Percentiles rank a stretch among this genome's conserved stretches.
Evolutionary conservation across 2,888 invertebrate species (phyloP).

Genomic region (Drosophila recens): DNA sequence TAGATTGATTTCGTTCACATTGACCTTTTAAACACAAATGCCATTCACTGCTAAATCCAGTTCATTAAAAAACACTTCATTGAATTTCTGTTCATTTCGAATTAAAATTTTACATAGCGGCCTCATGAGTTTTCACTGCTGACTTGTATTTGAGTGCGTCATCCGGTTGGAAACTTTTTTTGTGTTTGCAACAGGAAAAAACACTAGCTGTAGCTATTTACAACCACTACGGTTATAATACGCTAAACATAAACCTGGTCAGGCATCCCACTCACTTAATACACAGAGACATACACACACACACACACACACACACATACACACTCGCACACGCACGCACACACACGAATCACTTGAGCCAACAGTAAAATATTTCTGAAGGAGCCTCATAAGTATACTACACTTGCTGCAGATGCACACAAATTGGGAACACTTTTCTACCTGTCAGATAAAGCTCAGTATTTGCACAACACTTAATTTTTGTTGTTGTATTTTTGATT

Average conservation of each 20-base stretch:
- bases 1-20: too few species aligned
- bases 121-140: background rate
- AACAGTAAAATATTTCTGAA: slow-evolving; percentile 11
- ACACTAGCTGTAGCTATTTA: background rate
- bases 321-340: slow-evolving; percentile 2
- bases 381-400: slow-evolving; percentile 12
- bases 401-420: slow-evolving; percentile 8
- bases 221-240: background rate
- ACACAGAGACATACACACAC: background rate
- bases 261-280: background rate
- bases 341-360: slow-evolving; percentile 4
- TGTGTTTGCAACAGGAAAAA: background rate
- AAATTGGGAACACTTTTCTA: slow-evolving; percentile 6
- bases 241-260: background rate
- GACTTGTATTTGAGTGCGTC: background rate
- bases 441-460: slow-evolving; percentile 35
- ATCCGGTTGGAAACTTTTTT: background rate
- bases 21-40: background rate
- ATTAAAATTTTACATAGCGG: background rate
- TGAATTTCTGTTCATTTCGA: background rate
- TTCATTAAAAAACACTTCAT: background rate
- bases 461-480: slow-evolving; percentile 33
- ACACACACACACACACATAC: background rate
- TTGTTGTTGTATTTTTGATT: background rate
- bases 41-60: background rate